These are phyloP conservation scores for Mesorhabditis sp. DNA, from an alignment of 2,888 invertebrate species.

Conservation along the genomic window DNA sequence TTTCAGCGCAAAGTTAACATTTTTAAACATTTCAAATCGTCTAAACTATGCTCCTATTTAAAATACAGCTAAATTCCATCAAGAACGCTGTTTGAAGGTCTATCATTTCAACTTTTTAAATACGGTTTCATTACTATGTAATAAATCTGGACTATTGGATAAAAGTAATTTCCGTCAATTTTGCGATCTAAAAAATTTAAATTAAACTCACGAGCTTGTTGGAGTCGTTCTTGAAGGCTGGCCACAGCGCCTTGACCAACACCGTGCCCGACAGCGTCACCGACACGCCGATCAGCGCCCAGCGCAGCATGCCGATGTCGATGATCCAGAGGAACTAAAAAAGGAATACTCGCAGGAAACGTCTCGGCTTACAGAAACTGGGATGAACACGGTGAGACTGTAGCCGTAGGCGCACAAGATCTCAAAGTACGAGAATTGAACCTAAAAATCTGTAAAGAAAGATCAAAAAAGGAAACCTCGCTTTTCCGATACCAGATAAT, in stretches of 20 bases:
- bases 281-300: constrained; percentile 78
- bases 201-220: constrained; percentile 57
- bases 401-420: constrained; percentile 91
- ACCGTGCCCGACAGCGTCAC: constrained; percentile 81
- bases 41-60: too few species aligned
- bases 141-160: background rate
- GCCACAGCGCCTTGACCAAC: constrained; percentile 76
- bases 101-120: too few species aligned
- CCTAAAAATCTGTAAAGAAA: background rate
- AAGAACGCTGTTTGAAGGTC: too few species aligned
- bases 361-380: constrained; percentile 70
- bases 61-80: too few species aligned
- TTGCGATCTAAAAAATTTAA: background rate
- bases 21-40: too few species aligned
- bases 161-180: background rate
- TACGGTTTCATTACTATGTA: background rate
- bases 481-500: constrained; percentile 76
- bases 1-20: too few species aligned
- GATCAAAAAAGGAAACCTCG: constrained; percentile 14
- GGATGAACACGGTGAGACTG: constrained; percentile 86
- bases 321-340: constrained; percentile 78
- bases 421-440: constrained; percentile 68
- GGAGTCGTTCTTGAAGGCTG: constrained; percentile 67
- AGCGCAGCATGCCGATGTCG: constrained; percentile 74
- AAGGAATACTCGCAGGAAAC: background rate